phyloP scores from a whole-genome alignment of 2,888 invertebrate species.

The Phengaris alcon region DNA sequence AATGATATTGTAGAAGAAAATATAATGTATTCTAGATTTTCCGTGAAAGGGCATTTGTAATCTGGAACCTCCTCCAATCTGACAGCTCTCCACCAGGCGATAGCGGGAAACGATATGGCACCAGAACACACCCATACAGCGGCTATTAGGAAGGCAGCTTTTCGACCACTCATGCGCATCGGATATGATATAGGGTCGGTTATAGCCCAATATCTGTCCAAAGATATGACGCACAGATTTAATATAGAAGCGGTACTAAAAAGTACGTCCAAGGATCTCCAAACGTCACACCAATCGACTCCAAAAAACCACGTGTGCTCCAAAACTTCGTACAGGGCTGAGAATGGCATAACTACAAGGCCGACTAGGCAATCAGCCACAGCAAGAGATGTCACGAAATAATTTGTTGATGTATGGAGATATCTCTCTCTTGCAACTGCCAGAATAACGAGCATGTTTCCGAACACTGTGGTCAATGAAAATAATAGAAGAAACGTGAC shows the following conservation, averaged over 20 bases:
- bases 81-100: slow-evolving; percentile 96
- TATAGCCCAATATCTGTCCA: slow-evolving; percentile 99
- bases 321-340: slow-evolving; percentile 92
- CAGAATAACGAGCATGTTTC: slow-evolving; percentile 95
- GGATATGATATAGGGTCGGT: slow-evolving; percentile 99
- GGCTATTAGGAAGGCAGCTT: slow-evolving; percentile 92
- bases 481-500: slow-evolving; percentile 91
- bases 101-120: slow-evolving; percentile 98
- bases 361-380: slow-evolving; percentile 98
- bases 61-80: slow-evolving; percentile 88
- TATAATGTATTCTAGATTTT: slow-evolving; percentile 96
- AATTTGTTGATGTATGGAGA: slow-evolving; percentile 97
- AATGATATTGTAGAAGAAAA: slow-evolving; percentile 99
- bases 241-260: slow-evolving; percentile 98
- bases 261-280: slow-evolving; percentile 97
- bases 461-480: slow-evolving; percentile 95
- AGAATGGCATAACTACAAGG: slow-evolving; percentile 98
- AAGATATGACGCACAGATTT: slow-evolving; percentile 96
- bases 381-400: slow-evolving; percentile 97
- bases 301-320: slow-evolving; percentile 97
- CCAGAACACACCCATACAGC: slow-evolving; percentile 98
- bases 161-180: slow-evolving; percentile 92
- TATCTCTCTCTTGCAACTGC: slow-evolving; percentile 96
- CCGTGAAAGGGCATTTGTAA: slow-evolving; percentile 96
- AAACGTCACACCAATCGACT: slow-evolving; percentile 97